Conservation (phyloP, 1,140 invertebrate species). For the Drosophila ficusphila region DNA sequence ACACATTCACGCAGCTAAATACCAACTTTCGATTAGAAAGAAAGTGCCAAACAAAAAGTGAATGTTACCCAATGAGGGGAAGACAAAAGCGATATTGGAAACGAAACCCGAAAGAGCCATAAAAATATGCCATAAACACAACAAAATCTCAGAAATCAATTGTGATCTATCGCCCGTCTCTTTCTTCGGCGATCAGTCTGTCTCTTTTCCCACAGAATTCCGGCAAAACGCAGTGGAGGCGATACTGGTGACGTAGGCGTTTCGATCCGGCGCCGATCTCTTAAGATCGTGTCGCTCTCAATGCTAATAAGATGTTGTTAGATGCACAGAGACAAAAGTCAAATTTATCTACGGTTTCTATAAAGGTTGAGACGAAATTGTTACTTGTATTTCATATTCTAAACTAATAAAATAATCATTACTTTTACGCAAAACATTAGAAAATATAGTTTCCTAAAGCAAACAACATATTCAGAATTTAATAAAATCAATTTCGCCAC, state of each 20-base stretch:
- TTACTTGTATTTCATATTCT: too few relatives aligned
- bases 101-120: conserved; percentile 50
- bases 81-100: conserved; percentile 34
- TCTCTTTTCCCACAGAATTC: conserved; percentile 32
- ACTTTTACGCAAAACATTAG: too few relatives aligned
- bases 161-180: conserved; percentile 23
- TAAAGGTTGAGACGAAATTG: too few relatives aligned
- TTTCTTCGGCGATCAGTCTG: neutral
- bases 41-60: conserved; percentile 78
- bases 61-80: conserved; percentile 55
- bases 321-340: conserved; percentile 5
- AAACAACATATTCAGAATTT: too few relatives aligned
- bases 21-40: conserved; percentile 75
- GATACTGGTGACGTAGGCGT: conserved; percentile 36
- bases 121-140: conserved; percentile 62
- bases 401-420: neutral
- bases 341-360: too few relatives aligned
- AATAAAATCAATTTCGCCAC: neutral
- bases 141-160: conserved; percentile 46
- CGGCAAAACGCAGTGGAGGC: conserved; percentile 16
- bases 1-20: conserved; percentile 37
- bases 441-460: too few relatives aligned
- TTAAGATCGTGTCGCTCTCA: conserved; percentile 30
- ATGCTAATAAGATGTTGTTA: conserved; percentile 23
- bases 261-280: conserved; percentile 34